These are phyloP conservation scores for Hetaerina titia DNA, from an alignment of 2,888 invertebrate genomes.

Conservation along the genomic window DNA sequence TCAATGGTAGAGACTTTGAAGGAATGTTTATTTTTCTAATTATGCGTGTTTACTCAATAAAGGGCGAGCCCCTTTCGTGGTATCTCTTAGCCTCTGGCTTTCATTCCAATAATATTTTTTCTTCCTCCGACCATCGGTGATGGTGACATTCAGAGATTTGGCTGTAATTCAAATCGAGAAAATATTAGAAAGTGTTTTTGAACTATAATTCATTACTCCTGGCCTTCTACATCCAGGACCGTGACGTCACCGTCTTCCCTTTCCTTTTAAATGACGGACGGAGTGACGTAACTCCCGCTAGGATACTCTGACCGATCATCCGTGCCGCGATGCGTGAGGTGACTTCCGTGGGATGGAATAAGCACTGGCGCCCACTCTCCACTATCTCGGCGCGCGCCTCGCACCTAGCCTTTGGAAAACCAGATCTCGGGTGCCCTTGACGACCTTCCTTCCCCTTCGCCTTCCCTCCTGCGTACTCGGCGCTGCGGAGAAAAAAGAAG, in stretches of 20 bases:
- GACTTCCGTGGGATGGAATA: constrained; percentile 55
- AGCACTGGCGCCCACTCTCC: constrained; percentile 30
- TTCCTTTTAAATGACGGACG: neutral
- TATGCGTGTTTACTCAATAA: neutral
- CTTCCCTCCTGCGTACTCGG: neutral
- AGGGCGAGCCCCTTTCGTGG: neutral
- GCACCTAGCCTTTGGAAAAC: constrained; percentile 47
- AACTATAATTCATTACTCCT: neutral
- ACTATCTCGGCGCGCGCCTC: neutral
- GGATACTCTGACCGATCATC: constrained; percentile 10
- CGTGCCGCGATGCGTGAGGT: constrained; percentile 24
- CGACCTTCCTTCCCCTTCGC: neutral
- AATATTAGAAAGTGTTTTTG: neutral
- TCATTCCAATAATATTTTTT: neutral
- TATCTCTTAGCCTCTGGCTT: neutral
- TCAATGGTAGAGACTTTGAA: neutral
- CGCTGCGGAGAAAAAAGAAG: constrained; percentile 27
- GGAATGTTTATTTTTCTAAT: constrained; percentile 8
- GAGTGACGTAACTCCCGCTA: constrained; percentile 52
- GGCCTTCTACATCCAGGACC: too few species aligned
- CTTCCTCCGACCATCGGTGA: neutral
- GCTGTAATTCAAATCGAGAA: neutral
- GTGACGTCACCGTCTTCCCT: constrained; percentile 39
- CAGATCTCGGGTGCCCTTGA: constrained; percentile 62
- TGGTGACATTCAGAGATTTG: neutral